phyloP scores from a whole-genome alignment of 2,797 vertebrate species.

The Microctenopoma lineatum region DNA sequence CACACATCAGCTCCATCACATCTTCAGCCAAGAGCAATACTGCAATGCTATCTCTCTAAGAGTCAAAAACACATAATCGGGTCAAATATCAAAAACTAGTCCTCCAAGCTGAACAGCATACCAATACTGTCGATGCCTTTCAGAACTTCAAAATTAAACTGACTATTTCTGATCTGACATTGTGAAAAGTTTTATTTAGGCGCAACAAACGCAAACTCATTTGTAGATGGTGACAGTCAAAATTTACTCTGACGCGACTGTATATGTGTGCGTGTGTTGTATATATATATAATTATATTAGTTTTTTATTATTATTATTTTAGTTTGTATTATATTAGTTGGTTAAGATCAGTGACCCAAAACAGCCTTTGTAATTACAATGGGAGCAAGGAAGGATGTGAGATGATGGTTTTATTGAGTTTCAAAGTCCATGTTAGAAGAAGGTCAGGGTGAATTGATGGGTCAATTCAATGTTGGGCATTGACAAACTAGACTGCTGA shows the following conservation, averaged over 20 bases:
- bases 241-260: no score
- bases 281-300: no score
- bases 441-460: background rate
- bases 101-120: background rate
- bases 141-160: background rate
- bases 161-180: constrained; percentile 4
- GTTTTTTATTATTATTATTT: no score
- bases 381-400: constrained; percentile 9
- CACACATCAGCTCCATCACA: constrained; percentile 59
- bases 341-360: no score
- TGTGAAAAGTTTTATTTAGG: background rate
- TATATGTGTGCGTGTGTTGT: no score
- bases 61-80: constrained; percentile 32
- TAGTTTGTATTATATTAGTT: no score
- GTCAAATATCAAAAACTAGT: constrained; percentile 16
- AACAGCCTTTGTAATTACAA: constrained; percentile 12
- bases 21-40: constrained; percentile 44
- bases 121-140: background rate
- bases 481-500: no score
- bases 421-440: background rate
- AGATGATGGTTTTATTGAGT: background rate
- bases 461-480: background rate
- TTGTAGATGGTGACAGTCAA: no score
- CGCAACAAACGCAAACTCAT: constrained; percentile 6
- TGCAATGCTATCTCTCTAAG: constrained; percentile 19